Evolutionary conservation across 2,797 vertebrate species (phyloP).

Genomic region (Lates japonicus): DNA sequence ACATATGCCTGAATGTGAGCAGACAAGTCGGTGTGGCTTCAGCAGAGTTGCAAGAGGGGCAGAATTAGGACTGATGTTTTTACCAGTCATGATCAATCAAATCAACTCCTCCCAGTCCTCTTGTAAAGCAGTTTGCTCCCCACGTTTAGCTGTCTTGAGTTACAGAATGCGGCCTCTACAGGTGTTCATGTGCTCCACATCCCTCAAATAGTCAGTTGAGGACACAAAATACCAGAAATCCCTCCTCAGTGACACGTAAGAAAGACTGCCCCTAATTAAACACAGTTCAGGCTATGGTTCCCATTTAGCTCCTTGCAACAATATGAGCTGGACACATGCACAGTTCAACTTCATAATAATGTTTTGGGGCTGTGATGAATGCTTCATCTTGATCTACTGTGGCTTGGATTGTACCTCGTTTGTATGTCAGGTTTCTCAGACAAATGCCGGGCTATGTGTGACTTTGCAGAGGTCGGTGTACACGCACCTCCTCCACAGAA

Average conservation of each 20-base stretch:
- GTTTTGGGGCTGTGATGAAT: not conserved
- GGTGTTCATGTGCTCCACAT: not conserved
- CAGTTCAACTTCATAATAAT: not conserved
- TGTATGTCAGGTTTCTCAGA: not conserved
- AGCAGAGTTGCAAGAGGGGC: slow-evolving; percentile 2
- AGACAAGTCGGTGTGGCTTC: slow-evolving; percentile 5
- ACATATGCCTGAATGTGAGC: slow-evolving; percentile 15
- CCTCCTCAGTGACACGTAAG: not conserved
- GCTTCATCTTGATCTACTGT: not conserved
- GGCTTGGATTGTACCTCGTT: not conserved
- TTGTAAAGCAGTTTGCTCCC: slow-evolving; percentile 14
- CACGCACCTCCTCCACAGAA: not conserved
- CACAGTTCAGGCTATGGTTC: not conserved
- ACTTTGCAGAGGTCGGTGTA: not conserved
- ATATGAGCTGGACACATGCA: not conserved
- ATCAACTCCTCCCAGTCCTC: slow-evolving; percentile 12
- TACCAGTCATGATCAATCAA: slow-evolving; percentile 30
- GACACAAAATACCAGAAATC: not conserved
- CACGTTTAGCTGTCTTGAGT: no score
- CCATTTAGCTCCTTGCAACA: not conserved
- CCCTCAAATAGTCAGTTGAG: not conserved
- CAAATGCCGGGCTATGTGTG: not conserved
- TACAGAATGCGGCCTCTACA: no score
- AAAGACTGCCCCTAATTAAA: not conserved
- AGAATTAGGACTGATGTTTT: slow-evolving; percentile 28